Base-by-base conservation (phyloP, 1,140 invertebrate genomes). In the Drosophila pallidifrons region DNA sequence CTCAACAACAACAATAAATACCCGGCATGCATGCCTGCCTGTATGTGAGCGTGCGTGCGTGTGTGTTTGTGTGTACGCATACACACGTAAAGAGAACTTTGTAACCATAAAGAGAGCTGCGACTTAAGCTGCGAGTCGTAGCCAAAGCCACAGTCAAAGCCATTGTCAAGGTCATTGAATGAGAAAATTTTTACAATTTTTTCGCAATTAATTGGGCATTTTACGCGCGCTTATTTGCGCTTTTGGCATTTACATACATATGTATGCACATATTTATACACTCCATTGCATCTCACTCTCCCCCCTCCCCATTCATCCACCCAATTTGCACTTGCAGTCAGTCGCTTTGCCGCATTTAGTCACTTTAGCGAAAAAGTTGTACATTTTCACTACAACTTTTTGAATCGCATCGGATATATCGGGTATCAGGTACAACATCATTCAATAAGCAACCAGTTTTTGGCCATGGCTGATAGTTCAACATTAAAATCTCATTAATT, bases 121-220 rank as follows among this genome's bases (percentile, higher is more conserved):
- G 16, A 49, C 45, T 49, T 16, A 20, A 64, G 61, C 55, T 11
- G n/a, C 16, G 25, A 58, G 52, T 28, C 35, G 16, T 7, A 46
- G 78, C 63, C 74, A 66, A 49, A 70, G 76, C 64, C 80, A 79
- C 69, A 85, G 81, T 79, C 82, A 79, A 73, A 85, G 81, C 82
- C 82, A 86, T 86, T 86, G 82, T 86, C 82, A 86, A 86, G 82
- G 82, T 86, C 82, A 87, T 86, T 86, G 82, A 87, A 86, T 86
- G 82, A 71, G 78, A 81, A 86, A 81, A 76, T 82, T 81, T 82
- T 75, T 82, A 75, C 10, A 68, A 73, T 83, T 82, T 83, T 86
- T 83, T 86, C 60, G 70, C 82, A 81, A 86, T 86, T 86, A 79
- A 86, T 87, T 76, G 73, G 65, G 54, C 72, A 63, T 75, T 83